Evolutionary conservation across 2,888 invertebrate genomes (phyloP).

Genomic region (Stictocephala bisonia): DNA sequence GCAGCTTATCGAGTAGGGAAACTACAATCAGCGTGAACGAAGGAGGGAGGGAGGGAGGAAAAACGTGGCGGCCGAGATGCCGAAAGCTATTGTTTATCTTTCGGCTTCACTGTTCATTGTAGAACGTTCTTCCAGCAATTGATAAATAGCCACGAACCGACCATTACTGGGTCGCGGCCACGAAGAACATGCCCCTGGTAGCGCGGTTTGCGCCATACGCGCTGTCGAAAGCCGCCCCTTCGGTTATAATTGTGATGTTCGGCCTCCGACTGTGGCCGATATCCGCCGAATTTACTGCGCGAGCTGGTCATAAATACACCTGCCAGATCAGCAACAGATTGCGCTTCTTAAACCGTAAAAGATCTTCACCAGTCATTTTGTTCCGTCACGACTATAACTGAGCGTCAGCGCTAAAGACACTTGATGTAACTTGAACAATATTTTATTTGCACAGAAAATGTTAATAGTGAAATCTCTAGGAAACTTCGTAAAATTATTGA

Average conservation of each 20-base stretch:
- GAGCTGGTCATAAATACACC: conserved; percentile 9
- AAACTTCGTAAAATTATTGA: neutral
- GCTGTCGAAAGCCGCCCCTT: conserved; percentile 19
- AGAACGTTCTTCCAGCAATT: conserved; percentile 38
- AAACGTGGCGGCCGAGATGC: conserved; percentile 40
- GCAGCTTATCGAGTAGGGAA: conserved; percentile 34
- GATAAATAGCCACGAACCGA: conserved; percentile 44
- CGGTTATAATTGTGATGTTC: conserved; percentile 23
- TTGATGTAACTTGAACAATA: no score
- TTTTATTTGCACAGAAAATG: no score
- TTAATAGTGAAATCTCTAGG: no score
- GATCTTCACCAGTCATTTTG: neutral
- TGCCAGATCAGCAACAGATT: neutral
- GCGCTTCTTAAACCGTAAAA: conserved; percentile 4
- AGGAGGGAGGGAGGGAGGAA: conserved; percentile 21
- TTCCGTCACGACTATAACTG: neutral
- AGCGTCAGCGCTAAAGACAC: no score
- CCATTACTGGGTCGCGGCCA: conserved; percentile 27
- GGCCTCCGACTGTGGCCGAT: conserved; percentile 9
- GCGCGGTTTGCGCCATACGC: conserved; percentile 24
- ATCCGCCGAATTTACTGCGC: neutral
- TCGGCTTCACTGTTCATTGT: conserved; percentile 28
- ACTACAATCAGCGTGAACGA: no score
- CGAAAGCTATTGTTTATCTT: conserved; percentile 46
- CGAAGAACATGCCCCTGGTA: neutral